A percentile compares a stretch with the other conserved stretches of the same genome.
Evolutionary conservation across 2,888 invertebrate species (phyloP).

Genomic region (Erebia palarica): DNA sequence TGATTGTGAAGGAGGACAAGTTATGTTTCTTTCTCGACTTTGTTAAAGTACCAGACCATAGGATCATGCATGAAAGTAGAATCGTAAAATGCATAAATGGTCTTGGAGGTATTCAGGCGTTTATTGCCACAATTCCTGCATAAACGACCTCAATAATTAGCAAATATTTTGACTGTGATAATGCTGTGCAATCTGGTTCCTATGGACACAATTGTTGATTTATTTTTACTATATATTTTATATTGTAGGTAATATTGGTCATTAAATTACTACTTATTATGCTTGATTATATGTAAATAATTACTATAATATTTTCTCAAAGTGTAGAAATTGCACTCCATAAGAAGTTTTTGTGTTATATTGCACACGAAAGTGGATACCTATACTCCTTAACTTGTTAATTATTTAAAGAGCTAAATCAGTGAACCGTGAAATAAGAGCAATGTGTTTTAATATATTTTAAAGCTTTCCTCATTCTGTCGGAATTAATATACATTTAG

Average conservation of each 20-base stretch:
- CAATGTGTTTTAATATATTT: constrained; percentile 35
- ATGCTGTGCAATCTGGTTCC: too few species aligned
- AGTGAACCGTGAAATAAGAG: constrained; percentile 32
- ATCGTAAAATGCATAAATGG: too few species aligned
- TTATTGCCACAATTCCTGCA: not conserved
- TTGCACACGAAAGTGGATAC: too few species aligned
- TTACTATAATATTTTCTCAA: not conserved
- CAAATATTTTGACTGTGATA: too few species aligned
- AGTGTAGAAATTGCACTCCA: too few species aligned
- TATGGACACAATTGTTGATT: too few species aligned
- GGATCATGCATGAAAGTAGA: not conserved
- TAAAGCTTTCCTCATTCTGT: constrained; percentile 24
- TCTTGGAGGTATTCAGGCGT: not conserved
- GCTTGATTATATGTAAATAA: too few species aligned
- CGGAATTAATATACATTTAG: not conserved
- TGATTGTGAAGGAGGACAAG: not conserved
- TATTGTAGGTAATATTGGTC: too few species aligned
- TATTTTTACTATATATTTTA: too few species aligned
- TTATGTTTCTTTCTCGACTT: not conserved
- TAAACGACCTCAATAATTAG: too few species aligned
- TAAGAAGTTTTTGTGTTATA: too few species aligned
- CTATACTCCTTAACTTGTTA: not conserved
- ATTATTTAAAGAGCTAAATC: constrained; percentile 13
- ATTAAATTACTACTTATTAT: too few species aligned
- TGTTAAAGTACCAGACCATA: not conserved